A percentile compares a stretch with the other conserved stretches of the same genome.
These are phyloP conservation scores for Girardinus metallicus DNA, from an alignment of 2,797 vertebrate genomes.

Conservation along the genomic window DNA sequence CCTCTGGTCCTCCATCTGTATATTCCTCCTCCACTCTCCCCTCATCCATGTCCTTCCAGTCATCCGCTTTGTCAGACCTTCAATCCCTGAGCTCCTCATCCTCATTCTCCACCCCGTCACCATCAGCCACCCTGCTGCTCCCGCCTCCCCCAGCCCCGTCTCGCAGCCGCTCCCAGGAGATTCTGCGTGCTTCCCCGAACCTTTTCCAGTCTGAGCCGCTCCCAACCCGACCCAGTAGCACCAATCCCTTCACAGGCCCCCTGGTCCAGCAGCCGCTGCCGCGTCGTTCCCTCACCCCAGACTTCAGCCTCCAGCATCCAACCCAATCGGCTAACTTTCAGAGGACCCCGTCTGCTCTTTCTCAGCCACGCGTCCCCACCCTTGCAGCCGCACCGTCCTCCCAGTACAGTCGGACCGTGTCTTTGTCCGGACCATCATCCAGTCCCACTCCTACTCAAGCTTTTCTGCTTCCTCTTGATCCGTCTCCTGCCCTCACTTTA, in stretches of 20 bases:
- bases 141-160: slow-evolving; percentile 83
- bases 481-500: slow-evolving; percentile 41
- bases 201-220: slow-evolving; percentile 77
- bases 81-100: slow-evolving; percentile 71
- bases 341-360: slow-evolving; percentile 58
- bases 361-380: slow-evolving; percentile 60
- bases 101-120: slow-evolving; percentile 74
- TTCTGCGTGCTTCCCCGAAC: slow-evolving; percentile 77
- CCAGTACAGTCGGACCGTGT: slow-evolving; percentile 60
- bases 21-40: slow-evolving; percentile 73
- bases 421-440: slow-evolving; percentile 51
- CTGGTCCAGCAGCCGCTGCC: slow-evolving; percentile 71
- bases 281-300: slow-evolving; percentile 73
- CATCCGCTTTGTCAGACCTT: slow-evolving; percentile 73
- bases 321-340: slow-evolving; percentile 59
- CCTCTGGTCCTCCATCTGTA: slow-evolving; percentile 32
- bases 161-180: slow-evolving; percentile 85
- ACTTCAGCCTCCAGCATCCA: slow-evolving; percentile 67
- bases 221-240: slow-evolving; percentile 75
- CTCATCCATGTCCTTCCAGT: slow-evolving; percentile 71
- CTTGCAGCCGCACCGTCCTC: slow-evolving; percentile 24
- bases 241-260: slow-evolving; percentile 83
- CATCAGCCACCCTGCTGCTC: slow-evolving; percentile 70
- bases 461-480: slow-evolving; percentile 27
- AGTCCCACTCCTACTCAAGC: slow-evolving; percentile 39